Evolutionary conservation across 2,113 vertebrate genomes (phyloP).

Genomic region (Lycocorax pyrrhopterus): DNA sequence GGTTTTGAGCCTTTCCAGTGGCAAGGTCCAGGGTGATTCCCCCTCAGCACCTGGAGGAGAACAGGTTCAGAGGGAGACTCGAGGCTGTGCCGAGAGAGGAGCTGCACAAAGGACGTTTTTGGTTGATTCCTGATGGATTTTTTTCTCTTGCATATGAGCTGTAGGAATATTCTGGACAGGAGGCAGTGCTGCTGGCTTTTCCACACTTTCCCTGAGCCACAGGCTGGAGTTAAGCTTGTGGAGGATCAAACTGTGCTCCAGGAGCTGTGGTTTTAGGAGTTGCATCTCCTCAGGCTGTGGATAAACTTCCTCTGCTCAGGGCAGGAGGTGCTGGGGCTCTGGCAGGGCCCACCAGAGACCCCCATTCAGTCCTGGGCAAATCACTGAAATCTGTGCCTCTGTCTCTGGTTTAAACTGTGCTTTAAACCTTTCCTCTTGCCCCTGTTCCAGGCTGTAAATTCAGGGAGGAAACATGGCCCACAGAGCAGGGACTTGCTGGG

Average conservation of each 20-base stretch:
- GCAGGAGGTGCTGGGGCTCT: neutral
- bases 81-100: neutral
- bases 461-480: neutral
- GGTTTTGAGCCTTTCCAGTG: neutral
- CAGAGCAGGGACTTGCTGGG: neutral
- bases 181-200: neutral
- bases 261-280: neutral
- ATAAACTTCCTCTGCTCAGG: neutral
- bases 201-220: neutral
- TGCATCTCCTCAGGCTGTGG: neutral
- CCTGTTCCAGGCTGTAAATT: neutral
- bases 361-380: neutral
- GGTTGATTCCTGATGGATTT: neutral
- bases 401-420: neutral
- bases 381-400: too few species aligned
- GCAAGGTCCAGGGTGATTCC: neutral
- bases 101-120: too few species aligned
- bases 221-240: neutral
- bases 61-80: neutral
- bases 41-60: neutral
- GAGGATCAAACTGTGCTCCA: neutral
- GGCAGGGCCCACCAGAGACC: neutral
- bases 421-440: neutral
- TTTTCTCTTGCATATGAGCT: accelerated
- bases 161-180: neutral